Conservation (phyloP, 2,888 invertebrate species). For the Alsophila aescularia region DNA sequence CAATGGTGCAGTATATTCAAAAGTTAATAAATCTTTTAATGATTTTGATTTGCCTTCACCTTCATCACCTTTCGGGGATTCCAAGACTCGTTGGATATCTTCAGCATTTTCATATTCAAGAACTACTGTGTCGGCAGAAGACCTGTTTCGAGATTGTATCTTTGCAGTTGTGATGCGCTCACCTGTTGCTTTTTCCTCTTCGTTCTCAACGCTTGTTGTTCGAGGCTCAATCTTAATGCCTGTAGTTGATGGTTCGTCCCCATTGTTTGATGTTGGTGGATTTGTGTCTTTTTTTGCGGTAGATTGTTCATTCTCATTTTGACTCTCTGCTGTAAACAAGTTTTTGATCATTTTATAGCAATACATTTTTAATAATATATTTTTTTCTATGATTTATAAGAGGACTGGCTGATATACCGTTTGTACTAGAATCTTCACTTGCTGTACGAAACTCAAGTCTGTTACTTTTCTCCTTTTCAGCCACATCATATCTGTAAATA, state of each 20-base stretch:
- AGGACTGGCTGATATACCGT: constrained; percentile 44
- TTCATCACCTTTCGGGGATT: constrained; percentile 42
- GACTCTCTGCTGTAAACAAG: constrained; percentile 48
- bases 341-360: background rate
- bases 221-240: constrained; percentile 47
- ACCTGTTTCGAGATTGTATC: constrained; percentile 57
- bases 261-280: constrained; percentile 48
- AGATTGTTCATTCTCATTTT: constrained; percentile 5
- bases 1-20: constrained; percentile 61
- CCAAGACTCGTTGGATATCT: constrained; percentile 58
- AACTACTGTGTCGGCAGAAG: constrained; percentile 70
- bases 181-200: constrained; percentile 61
- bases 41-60: constrained; percentile 43
- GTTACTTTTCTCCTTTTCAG: constrained; percentile 55
- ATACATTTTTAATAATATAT: background rate
- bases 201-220: constrained; percentile 47
- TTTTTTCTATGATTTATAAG: background rate
- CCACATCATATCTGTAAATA: constrained; percentile 57
- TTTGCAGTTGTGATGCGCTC: constrained; percentile 63
- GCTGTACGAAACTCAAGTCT: constrained; percentile 53
- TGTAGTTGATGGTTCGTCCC: constrained; percentile 46
- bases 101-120: constrained; percentile 59
- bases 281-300: constrained; percentile 38
- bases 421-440: constrained; percentile 50
- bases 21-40: constrained; percentile 60